Percentiles rank a stretch among this genome's conserved stretches.
Evolutionary conservation across 2,797 vertebrate species (phyloP).

Genomic region (Chromobotia macracanthus): DNA sequence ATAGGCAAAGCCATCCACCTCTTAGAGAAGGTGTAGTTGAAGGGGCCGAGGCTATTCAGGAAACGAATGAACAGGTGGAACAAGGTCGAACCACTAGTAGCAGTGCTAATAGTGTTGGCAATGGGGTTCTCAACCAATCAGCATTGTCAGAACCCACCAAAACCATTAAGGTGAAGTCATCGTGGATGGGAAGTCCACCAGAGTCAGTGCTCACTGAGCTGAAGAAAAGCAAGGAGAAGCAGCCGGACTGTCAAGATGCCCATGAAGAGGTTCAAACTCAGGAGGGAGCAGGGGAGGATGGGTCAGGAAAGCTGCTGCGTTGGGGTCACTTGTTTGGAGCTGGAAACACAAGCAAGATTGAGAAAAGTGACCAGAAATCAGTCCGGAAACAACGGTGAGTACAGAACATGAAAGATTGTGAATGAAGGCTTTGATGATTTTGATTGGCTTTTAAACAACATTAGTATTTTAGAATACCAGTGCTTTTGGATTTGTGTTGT

Average conservation of each 20-base stretch:
- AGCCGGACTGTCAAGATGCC: conserved; percentile 52
- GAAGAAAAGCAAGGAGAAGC: conserved; percentile 80
- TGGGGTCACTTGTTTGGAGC: conserved; percentile 93
- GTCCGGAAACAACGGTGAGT: conserved; percentile 64
- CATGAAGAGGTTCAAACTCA: conserved; percentile 11
- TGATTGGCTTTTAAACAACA: no score
- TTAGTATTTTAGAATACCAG: background rate
- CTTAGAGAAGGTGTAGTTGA: conserved; percentile 91
- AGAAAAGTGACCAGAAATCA: conserved; percentile 73
- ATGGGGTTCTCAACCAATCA: conserved; percentile 40
- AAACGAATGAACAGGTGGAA: conserved; percentile 62
- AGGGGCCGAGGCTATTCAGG: conserved; percentile 86
- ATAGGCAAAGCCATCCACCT: conserved; percentile 74
- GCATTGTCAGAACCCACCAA: conserved; percentile 52
- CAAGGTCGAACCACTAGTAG: conserved; percentile 61
- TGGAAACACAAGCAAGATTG: conserved; percentile 72
- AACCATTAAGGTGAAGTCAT: conserved; percentile 74
- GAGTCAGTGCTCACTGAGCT: conserved; percentile 86
- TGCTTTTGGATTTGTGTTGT: background rate
- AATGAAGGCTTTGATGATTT: no score
- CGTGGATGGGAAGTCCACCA: conserved; percentile 96
- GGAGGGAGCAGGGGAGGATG: conserved; percentile 56
- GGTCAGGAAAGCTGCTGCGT: conserved; percentile 74
- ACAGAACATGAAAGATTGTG: no score
- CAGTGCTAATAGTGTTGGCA: conserved; percentile 58